phyloP scores from a whole-genome alignment of 2,888 invertebrate species.

The Trissolcus japonicus region DNA sequence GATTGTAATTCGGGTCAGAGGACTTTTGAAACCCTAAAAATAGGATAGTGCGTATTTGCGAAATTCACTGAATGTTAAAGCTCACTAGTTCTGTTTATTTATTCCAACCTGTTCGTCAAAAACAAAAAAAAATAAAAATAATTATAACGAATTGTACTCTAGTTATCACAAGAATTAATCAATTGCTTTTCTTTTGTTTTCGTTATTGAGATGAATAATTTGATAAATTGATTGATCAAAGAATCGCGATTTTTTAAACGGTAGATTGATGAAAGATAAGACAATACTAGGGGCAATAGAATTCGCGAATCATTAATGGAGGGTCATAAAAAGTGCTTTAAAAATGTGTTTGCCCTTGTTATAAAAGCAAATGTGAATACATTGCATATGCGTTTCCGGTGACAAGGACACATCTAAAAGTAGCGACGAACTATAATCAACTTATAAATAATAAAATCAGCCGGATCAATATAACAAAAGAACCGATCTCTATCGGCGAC shows the following conservation, averaged over 20 bases:
- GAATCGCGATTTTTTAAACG: background rate
- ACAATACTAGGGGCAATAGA: conserved; percentile 31
- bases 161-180: background rate
- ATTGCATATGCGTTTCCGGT: conserved; percentile 50
- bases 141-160: background rate
- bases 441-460: conserved; percentile 69
- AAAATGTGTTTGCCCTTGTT: conserved; percentile 42
- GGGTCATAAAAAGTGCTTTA: conserved; percentile 35
- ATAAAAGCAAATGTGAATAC: conserved; percentile 23
- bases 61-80: too few relatives aligned
- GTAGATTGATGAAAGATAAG: conserved; percentile 18
- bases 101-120: too few relatives aligned
- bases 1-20: conserved; percentile 2
- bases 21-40: too few relatives aligned
- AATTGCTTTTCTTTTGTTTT: background rate
- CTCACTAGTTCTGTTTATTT: too few relatives aligned
- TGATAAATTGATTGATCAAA: background rate
- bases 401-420: conserved; percentile 64
- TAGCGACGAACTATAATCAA: conserved; percentile 64
- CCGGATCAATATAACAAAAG: conserved; percentile 66
- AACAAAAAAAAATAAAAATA: too few relatives aligned
- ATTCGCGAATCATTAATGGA: conserved; percentile 29
- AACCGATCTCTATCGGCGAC: conserved; percentile 47
- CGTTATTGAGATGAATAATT: background rate
- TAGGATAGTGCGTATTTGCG: too few relatives aligned